Evolutionary conservation across 2,888 invertebrate genomes (phyloP), one percentile per base, ranked within the genome.

Genomic region (Podotricha telesiphe): DNA sequence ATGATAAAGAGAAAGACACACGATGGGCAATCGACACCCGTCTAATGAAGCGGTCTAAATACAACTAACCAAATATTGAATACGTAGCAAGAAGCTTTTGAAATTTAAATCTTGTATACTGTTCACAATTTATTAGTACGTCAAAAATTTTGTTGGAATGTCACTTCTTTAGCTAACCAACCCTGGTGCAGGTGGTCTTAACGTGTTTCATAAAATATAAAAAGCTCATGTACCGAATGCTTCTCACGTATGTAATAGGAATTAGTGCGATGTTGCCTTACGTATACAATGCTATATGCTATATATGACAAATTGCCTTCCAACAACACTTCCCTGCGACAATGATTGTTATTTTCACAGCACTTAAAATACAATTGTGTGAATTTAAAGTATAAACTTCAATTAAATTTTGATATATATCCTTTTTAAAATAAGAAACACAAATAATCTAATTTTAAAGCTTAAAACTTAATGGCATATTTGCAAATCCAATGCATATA

Each of bases 1-100:
- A 83, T 86, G 82, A 82, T 81, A 78, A 81, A 77, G 79, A 73
- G 80, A 79, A 82, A 78, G 74, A 70, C 73, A 78, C 79, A 81
- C 74, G 78, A 75, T 74, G 74, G 55, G 78, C 84, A 88, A 87
- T 88, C 85, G 85, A 88, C 87, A 87, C 87, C 84, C 82, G 75
- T 63, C 81, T 87, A 87, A 87, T 86, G 81, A 87, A 84, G 84
- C 73, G 77, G 82, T 82, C 80, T 77, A 75, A 79, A 80, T 82
- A 75, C 81, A 80, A 77, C 80, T 73, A 71, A 70, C 82, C 82
- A 80, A 82, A 83, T 82, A 80, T 78, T 69, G 69, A 56, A 22
- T 53, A 10, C 47, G 56, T 59, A 50, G 55, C 68, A 77, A 76
- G 75, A 75, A 73, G 70, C 47, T 74, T 80, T 82, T 79, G 69